Evolutionary conservation across 2,113 vertebrate species (phyloP), one percentile per base, ranked within the genome.

Genomic region (Pelusios castaneus): DNA sequence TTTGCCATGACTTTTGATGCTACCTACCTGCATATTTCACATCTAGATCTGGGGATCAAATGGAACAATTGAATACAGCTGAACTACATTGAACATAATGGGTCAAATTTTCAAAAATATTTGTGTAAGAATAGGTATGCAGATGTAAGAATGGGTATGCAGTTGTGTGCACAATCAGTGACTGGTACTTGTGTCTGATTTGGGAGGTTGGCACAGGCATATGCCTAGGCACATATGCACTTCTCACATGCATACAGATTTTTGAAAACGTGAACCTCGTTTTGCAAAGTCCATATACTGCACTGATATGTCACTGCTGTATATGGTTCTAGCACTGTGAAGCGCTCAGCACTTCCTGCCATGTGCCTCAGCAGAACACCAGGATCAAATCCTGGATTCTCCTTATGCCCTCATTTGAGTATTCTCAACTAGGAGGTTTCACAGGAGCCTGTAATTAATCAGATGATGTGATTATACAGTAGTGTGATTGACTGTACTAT

Each of bases 1-100:
- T 21, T 77, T 77, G 6, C 80, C 70, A 12, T 76, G 80, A 89
- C 89, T 96, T 93, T 63, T 88, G 12, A 21, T 82, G n/a, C 19
- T 79, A 91, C 19, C 54, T 94, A 87, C 52, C 73, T 89, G 10
- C 75, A 2, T n/a, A 38, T 34, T 31, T 34, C 58, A 34, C 29
- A 17, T 14, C 31, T 63, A 63, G 14, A 13, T 34, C 29, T 63
- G 14, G 58, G 31, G 13, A 34, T 85, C 49, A 41, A 70, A 34
- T n/a, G 47, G 2, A 94, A 19, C 38, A 90, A 89, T 12, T 76
- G 58, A 55, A 79, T 34, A 67, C 0, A 27, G 29, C 82, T 92
- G 63, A 38, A 70, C 9, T 10, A 82, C 70, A 51, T 31, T 17
- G 43, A 83, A 86, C 4, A 6, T 1, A 87, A 21, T 38, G 79